Conservation (phyloP, 2,888 invertebrate genomes). For the Drosophila anceps region DNA sequence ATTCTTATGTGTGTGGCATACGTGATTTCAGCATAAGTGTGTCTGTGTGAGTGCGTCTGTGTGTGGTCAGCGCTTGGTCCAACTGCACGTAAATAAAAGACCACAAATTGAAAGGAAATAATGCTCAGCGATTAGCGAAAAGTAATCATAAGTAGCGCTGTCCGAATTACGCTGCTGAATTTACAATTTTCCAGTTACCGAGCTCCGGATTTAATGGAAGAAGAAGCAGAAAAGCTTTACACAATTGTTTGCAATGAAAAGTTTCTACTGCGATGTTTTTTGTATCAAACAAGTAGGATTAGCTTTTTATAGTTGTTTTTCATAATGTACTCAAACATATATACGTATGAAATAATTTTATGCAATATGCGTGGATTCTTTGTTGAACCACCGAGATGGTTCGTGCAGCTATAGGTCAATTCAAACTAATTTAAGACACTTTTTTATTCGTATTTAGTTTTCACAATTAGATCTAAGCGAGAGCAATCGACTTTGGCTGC, state of each 20-base stretch:
- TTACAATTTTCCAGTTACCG: constrained; percentile 52
- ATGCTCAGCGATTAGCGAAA: constrained; percentile 78
- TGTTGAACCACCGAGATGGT: no score
- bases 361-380: no score
- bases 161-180: constrained; percentile 51
- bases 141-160: constrained; percentile 74
- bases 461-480: no score
- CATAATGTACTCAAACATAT: neutral
- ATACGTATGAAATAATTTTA: no score
- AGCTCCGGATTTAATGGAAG: neutral
- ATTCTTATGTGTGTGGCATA: constrained; percentile 37
- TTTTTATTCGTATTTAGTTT: no score
- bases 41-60: constrained; percentile 26
- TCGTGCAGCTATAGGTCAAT: no score
- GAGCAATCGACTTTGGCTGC: no score
- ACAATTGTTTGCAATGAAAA: neutral
- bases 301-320: neutral
- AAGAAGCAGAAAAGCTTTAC: neutral
- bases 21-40: constrained; percentile 38
- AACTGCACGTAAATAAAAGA: constrained; percentile 73
- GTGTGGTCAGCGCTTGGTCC: constrained; percentile 65
- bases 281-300: neutral
- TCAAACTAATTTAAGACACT: no score
- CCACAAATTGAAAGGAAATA: constrained; percentile 79
- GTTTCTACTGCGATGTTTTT: neutral